These are phyloP conservation scores for Dissostichus mawsoni DNA, from an alignment of 2,113 vertebrate genomes.

Conservation along the genomic window DNA sequence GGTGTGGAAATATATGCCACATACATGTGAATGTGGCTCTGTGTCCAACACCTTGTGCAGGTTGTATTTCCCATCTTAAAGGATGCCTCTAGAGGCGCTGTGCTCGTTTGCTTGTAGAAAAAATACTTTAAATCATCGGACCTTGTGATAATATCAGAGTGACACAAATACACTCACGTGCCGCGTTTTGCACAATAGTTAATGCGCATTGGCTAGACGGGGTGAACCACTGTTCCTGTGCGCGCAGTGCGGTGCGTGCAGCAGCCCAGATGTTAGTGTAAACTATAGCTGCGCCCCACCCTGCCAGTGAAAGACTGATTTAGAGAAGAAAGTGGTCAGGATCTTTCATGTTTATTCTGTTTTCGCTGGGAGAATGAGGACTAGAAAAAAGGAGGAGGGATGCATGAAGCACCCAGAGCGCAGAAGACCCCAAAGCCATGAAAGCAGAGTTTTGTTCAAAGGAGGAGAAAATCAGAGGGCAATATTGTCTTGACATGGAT, in stretches of 20 bases:
- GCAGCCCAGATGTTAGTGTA: slow-evolving; percentile 48
- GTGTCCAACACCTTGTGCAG: slow-evolving; percentile 39
- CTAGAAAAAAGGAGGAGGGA: slow-evolving; percentile 3
- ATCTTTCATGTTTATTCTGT: slow-evolving; percentile 52
- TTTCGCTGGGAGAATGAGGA: slow-evolving; percentile 41
- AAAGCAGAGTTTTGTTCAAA: slow-evolving; percentile 74
- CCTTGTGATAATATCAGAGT: slow-evolving; percentile 1
- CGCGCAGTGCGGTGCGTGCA: slow-evolving; percentile 22
- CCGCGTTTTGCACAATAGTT: too few relatives aligned
- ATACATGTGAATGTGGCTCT: slow-evolving; percentile 67
- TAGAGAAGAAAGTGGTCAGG: slow-evolving; percentile 53
- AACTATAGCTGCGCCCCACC: slow-evolving; percentile 55
- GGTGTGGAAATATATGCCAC: slow-evolving; percentile 60
- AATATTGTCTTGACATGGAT: slow-evolving; percentile 81
- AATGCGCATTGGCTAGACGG: not conserved
- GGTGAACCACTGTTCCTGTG: not conserved
- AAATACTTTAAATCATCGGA: not conserved
- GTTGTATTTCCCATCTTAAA: slow-evolving; percentile 6
- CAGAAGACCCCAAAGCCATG: slow-evolving; percentile 52
- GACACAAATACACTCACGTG: not conserved
- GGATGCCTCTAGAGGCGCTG: not conserved
- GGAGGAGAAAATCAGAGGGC: slow-evolving; percentile 66
- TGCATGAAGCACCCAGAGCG: slow-evolving; percentile 8
- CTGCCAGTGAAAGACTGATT: slow-evolving; percentile 57
- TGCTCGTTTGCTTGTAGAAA: not conserved